These are phyloP conservation scores for Antrozous pallidus DNA, from an alignment of 2,797 vertebrate genomes.

Conservation along the genomic window DNA sequence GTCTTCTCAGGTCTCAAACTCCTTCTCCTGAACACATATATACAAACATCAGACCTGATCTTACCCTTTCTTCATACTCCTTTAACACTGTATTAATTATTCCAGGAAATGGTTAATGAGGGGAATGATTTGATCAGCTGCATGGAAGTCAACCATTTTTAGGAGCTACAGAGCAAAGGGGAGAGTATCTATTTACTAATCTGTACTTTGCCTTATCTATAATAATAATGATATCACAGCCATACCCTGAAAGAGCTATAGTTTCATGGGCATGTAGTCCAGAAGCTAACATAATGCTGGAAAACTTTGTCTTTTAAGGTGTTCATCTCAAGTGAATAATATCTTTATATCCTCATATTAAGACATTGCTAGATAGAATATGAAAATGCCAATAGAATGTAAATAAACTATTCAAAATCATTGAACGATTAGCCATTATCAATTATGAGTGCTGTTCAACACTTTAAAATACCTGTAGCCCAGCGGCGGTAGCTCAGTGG, in stretches of 20 bases:
- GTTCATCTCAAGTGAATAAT: not conserved
- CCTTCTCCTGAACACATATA: not conserved
- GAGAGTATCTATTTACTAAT: not conserved
- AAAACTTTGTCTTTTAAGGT: not conserved
- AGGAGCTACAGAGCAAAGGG: not conserved
- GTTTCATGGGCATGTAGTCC: not conserved
- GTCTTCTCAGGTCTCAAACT: not conserved
- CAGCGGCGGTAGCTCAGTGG: no score
- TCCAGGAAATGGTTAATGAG: not conserved
- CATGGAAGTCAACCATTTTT: not conserved
- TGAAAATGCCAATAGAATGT: conserved; percentile 29
- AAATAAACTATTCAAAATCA: not conserved
- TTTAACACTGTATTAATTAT: conserved; percentile 34
- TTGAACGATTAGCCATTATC: not conserved
- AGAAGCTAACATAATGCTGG: not conserved
- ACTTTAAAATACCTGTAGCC: not conserved
- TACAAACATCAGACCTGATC: not conserved
- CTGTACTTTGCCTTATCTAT: conserved; percentile 4
- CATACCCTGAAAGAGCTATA: not conserved
- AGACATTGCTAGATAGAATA: not conserved
- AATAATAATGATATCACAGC: not conserved
- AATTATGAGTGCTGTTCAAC: not conserved
- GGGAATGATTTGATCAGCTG: conserved; percentile 2
- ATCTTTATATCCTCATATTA: not conserved
- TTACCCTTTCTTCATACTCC: not conserved